Conservation (phyloP, 2,888 invertebrate species). For the Lottia gigantea region DNA sequence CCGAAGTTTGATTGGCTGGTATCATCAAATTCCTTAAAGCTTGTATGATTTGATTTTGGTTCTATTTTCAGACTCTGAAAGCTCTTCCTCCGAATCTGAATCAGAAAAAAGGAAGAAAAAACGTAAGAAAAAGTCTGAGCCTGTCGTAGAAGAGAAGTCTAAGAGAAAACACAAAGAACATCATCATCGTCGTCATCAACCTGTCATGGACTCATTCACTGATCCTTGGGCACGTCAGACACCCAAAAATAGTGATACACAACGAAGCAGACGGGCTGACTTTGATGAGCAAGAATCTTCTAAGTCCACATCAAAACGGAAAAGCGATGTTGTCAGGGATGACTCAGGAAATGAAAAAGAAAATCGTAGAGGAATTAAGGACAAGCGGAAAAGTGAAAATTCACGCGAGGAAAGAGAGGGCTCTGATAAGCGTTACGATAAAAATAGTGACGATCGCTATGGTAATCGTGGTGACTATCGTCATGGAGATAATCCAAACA, state of each 20-base stretch:
- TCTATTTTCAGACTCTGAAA: constrained; percentile 39
- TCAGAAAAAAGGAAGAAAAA: constrained; percentile 25
- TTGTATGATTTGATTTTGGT: constrained; percentile 13
- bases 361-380: not conserved
- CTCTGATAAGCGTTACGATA: constrained; percentile 11
- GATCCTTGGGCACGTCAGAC: constrained; percentile 21
- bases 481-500: not conserved
- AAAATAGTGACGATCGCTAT: constrained; percentile 15
- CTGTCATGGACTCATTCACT: constrained; percentile 2
- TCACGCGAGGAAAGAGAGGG: constrained; percentile 14
- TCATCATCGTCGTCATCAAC: too few species aligned
- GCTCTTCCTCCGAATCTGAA: constrained; percentile 31
- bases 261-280: too few species aligned
- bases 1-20: too few species aligned
- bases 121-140: constrained; percentile 18
- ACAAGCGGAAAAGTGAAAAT: constrained; percentile 12
- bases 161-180: constrained; percentile 18
- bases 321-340: not conserved
- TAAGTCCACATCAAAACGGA: constrained; percentile 3
- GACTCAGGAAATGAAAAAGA: constrained; percentile 7
- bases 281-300: too few species aligned
- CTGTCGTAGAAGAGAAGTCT: not conserved
- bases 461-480: constrained; percentile 12
- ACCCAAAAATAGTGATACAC: not conserved
- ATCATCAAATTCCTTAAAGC: too few species aligned